Percentiles rank a stretch among this genome's conserved stretches.
Evolutionary conservation across 2,113 vertebrate species (phyloP).

Genomic region (Colossoma macropomum): DNA sequence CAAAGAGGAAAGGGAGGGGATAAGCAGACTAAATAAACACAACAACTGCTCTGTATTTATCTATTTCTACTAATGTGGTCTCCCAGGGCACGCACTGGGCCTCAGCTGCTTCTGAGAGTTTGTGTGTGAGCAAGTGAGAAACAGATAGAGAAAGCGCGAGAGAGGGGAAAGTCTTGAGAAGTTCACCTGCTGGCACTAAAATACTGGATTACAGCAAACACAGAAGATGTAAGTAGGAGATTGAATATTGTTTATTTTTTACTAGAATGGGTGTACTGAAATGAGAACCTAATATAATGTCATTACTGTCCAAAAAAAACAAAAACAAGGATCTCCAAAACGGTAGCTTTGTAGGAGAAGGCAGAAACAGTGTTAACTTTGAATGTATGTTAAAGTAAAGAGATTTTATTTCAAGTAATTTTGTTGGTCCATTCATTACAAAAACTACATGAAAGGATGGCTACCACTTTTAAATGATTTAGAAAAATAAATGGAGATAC

Average conservation of each 20-base stretch:
- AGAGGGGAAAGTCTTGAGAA: constrained; percentile 28
- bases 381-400: too few relatives aligned
- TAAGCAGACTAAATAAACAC: constrained; percentile 58
- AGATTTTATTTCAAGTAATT: too few relatives aligned
- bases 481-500: too few relatives aligned
- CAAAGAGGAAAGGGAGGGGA: constrained; percentile 51
- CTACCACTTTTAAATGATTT: too few relatives aligned
- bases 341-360: too few relatives aligned
- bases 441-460: too few relatives aligned
- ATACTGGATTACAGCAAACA: constrained; percentile 52
- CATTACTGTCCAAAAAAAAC: too few relatives aligned
- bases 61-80: constrained; percentile 62
- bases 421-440: too few relatives aligned
- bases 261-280: background rate
- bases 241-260: background rate
- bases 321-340: too few relatives aligned
- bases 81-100: constrained; percentile 50
- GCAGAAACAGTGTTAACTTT: too few relatives aligned
- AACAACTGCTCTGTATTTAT: constrained; percentile 47
- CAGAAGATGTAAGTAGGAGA: constrained; percentile 68
- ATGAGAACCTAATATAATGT: background rate
- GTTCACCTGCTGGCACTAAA: constrained; percentile 38
- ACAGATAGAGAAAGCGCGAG: background rate
- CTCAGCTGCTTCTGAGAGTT: constrained; percentile 24
- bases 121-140: constrained; percentile 5